These are phyloP conservation scores for Taeniopygia guttata DNA, from an alignment of 2,797 vertebrate genomes.

Conservation along the genomic window DNA sequence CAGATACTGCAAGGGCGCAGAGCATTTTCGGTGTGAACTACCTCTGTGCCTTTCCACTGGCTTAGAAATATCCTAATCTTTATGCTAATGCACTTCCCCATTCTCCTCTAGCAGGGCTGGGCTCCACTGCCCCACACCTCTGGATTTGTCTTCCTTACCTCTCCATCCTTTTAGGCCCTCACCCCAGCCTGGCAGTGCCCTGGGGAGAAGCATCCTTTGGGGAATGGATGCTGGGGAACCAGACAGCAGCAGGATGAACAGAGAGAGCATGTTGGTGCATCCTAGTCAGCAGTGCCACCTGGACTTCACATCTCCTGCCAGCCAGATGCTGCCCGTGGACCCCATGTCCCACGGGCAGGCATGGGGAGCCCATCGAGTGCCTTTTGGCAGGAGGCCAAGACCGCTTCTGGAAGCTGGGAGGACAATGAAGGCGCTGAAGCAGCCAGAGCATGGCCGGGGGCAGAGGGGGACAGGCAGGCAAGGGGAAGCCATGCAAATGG, in stretches of 20 bases:
- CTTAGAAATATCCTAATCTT: not conserved
- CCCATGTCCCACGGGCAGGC: not conserved
- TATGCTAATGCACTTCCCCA: not conserved
- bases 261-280: fast-evolving
- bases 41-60: not conserved
- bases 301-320: not conserved
- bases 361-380: not conserved
- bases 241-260: not conserved
- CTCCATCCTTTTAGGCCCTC: not conserved
- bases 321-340: not conserved
- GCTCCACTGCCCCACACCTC: not conserved
- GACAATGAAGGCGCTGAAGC: conserved; percentile 61
- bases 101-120: not conserved
- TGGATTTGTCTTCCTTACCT: not conserved
- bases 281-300: not conserved
- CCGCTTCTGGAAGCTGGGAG: not conserved
- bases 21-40: not conserved
- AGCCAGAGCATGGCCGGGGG: conserved; percentile 24
- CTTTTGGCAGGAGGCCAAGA: conserved; percentile 8
- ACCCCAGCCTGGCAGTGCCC: not conserved
- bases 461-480: conserved; percentile 38
- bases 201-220: not conserved
- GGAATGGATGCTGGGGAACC: not conserved
- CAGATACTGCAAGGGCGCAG: not conserved
- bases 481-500: conserved; percentile 61